Base-by-base conservation (phyloP, 2,113 vertebrate species). In the Misgurnus mizolepis region DNA sequence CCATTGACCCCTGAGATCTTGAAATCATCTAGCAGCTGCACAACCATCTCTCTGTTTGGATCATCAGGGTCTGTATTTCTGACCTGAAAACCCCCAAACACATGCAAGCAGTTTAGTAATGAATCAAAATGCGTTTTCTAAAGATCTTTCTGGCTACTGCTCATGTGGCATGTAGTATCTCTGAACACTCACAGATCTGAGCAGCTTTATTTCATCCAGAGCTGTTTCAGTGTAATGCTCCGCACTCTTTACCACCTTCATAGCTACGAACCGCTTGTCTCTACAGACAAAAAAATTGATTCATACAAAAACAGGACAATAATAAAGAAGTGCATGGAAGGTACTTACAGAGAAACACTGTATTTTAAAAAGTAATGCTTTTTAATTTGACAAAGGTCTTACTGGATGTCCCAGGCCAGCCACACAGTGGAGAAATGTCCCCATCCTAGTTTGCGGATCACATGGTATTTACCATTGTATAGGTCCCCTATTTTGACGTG, bases 181-280 rank as follows among this genome's bases (percentile, higher is more conserved):
- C 14, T n/a, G 7, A 18, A 77, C 40, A 95, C 96, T 95, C 89
- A 99, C 97, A 76, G 97, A 96, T 92, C 94, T 94, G 14, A 99
- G 93, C 85, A 99, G 89, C 83, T 96, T 97, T 89, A 99, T 99
- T 89, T 99, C 97, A 89, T 99, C 98, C 85, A 98, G 89, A 0
- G 98, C 98, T 0, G 98, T 99, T 90, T 99, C 98, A 0, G 98
- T 99, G 85, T 99, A 99, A 86, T 99, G 97, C 87, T 99, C 98
- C 0, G 98, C 98, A 86, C 98, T 99, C 90, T 99, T 99, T 84
- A 99, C 97, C 85, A 99, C 98, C 89, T 99, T 99, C 96, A 99
- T 98, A 14, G 98, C 98, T 88, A 99, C 96, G 91, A 99, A 99
- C 56, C 95, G 95, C 88, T 94, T 98, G 67, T 93, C 95, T 90